Evolutionary conservation across 1,140 invertebrate species (phyloP), one percentile per base, ranked within the genome.

Genomic region (Pseudomyrmex concolor): DNA sequence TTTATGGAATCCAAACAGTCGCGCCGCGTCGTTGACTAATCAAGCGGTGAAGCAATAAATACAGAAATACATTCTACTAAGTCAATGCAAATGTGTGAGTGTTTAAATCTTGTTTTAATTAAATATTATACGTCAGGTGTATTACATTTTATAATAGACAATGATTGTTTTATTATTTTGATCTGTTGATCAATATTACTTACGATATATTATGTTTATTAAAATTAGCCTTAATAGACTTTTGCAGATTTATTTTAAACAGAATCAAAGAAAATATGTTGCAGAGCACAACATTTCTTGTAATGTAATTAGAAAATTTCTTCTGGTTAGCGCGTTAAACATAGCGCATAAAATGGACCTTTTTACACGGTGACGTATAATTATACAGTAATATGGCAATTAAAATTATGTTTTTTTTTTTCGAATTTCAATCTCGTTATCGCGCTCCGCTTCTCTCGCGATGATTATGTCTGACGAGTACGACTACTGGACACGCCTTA

Each of bases 401-500:
- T 71, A 80, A 68, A 71, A 71, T 59, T 50, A 60, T 57, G 13
- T 59, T 12, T 60, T 70, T 80, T 67, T 81, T 80, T 50, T 50
- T 73, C 67, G 64, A 78, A 86, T 84, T 84, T 86, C 43, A 74
- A 80, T 63, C 68, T 64, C 54, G 72, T 84, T 86, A 77, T 83
- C 71, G 66, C 72, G 48, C 67, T 72, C 59, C 48, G 76, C 68
- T 76, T 73, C 84, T 87, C 80, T 78, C 85, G 55, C 10, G 73
- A 77, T 62, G 85, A 87, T 87, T 87, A 87, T 86, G 76, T 82
- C 86, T 68, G 81, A 87, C 71, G 85, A 83, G 76, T 76, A 73
- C 81, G 80, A 78, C 83, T 34, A 34, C 34, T 73, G 86, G 83
- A 80, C 85, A 87, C 85, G 81, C 85, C 80, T 84, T 68, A 70